Percentiles rank a stretch among this genome's conserved stretches.
These are phyloP conservation scores for Rutilus rutilus DNA, from an alignment of 2,113 vertebrate species.

Conservation along the genomic window DNA sequence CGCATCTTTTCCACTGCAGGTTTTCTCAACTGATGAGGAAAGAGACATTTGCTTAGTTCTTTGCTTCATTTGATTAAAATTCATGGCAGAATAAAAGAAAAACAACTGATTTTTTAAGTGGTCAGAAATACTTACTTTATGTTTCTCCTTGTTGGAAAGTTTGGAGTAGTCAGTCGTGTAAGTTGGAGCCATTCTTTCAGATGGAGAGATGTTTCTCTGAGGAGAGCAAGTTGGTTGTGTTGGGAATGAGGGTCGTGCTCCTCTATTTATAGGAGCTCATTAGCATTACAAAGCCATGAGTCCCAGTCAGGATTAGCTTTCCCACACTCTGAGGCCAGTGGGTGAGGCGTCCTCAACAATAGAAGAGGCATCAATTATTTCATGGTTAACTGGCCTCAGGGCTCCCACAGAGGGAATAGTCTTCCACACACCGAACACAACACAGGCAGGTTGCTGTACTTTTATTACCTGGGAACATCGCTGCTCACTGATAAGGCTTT, in stretches of 20 bases:
- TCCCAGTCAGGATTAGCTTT: conserved; percentile 71
- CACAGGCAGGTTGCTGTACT: conserved; percentile 57
- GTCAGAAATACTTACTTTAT: conserved; percentile 63
- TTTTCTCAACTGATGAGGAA: conserved; percentile 70
- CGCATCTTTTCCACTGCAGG: conserved; percentile 79
- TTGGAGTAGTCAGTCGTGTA: conserved; percentile 50
- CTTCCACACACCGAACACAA: conserved; percentile 56
- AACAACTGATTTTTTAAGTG: background rate
- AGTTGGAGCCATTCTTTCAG: conserved; percentile 63
- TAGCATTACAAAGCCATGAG: conserved; percentile 74
- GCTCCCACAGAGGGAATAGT: conserved; percentile 52
- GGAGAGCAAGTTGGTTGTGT: conserved; percentile 59
- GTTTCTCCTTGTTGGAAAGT: conserved; percentile 68
- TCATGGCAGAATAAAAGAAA: background rate
- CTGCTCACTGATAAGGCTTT: conserved; percentile 54
- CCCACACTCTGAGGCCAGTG: conserved; percentile 70
- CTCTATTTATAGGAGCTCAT: conserved; percentile 69
- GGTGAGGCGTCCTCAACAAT: conserved; percentile 64
- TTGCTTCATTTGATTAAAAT: background rate
- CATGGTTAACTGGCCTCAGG: conserved; percentile 66
- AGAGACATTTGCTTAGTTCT: conserved; percentile 38
- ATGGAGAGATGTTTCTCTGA: conserved; percentile 54
- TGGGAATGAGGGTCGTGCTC: conserved; percentile 49
- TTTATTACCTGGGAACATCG: conserved; percentile 71
- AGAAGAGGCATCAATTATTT: conserved; percentile 70